Evolutionary conservation across 2,888 invertebrate species (phyloP), one percentile per base, ranked within the genome.

Genomic region (Colletes collaris): DNA sequence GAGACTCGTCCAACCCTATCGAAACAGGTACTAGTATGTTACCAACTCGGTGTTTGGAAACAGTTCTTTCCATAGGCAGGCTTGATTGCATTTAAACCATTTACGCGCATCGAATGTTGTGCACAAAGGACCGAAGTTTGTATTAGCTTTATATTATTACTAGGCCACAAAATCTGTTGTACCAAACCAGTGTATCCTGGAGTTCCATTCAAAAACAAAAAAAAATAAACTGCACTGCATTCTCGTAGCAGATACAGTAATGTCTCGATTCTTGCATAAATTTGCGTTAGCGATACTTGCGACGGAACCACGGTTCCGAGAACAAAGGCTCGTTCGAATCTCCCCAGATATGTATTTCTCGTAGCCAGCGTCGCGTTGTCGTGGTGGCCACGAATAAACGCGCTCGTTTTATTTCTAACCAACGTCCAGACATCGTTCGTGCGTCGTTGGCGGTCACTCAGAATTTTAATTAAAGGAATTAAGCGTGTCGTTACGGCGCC

Each of bases 401-500:
- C 64, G 65, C 56, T 60, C 68, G 64, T 71, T 79, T 79, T 85
- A 76, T 79, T 85, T 81, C 77, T 76, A 52, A 73, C 37, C 64
- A 65, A 75, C 53, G 19, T 27, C 67, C 71, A 81, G 79, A 87
- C 86, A 84, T 35, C 62, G 52, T 50, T 53, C 49, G 44, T 59
- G 53, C 63, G 69, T 65, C 67, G 66, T 37, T 65, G 85, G 69
- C 85, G 80, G 70, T 75, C 83, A 84, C 84, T 87, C 84, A 88
- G 90, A 90, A 91, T 91, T 91, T 91, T 90, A 91, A 91, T 91
- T 90, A 90, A 87, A 83, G 84, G 83, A 89, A 91, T 91, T 90
- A 91, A 87, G 85, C 86, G 83, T 80, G 85, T 79, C 86, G 79
- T 89, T 87, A 90, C 82, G 86, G 89, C 27, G 81, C 83, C 84